These are phyloP conservation scores for Cerastis leucographa DNA, from an alignment of 2,888 invertebrate genomes.

Conservation along the genomic window DNA sequence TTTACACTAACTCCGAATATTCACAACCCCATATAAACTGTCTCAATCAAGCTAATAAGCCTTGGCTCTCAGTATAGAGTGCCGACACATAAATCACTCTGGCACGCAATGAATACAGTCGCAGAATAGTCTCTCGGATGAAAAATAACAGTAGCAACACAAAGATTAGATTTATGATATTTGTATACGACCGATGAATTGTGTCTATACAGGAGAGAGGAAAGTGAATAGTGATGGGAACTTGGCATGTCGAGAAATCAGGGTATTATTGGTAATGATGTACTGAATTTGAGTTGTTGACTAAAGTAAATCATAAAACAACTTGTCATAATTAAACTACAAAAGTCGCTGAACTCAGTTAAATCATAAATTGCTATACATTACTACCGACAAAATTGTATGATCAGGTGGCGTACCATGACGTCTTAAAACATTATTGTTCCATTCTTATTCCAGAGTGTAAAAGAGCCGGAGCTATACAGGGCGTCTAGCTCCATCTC, in stretches of 20 bases:
- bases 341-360: no score
- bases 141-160: slow-evolving; percentile 80
- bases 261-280: slow-evolving; percentile 3
- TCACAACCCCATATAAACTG: slow-evolving; percentile 13
- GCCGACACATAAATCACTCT: slow-evolving; percentile 70
- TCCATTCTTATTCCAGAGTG: no score
- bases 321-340: no score
- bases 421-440: no score
- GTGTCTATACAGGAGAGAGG: slow-evolving; percentile 37
- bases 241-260: background rate
- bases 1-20: background rate
- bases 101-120: slow-evolving; percentile 71
- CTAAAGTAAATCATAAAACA: no score
- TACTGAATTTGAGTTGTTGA: background rate
- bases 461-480: no score
- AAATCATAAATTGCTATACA: no score
- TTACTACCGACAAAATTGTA: no score
- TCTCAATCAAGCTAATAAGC: slow-evolving; percentile 65
- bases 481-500: no score
- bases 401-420: no score
- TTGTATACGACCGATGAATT: slow-evolving; percentile 76
- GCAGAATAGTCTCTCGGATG: slow-evolving; percentile 65
- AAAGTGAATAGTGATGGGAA: background rate
- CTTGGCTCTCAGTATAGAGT: slow-evolving; percentile 40
- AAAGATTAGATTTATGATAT: slow-evolving; percentile 81